Conservation (phyloP, 2,888 invertebrate species). For the Drosophila mimetica region DNA sequence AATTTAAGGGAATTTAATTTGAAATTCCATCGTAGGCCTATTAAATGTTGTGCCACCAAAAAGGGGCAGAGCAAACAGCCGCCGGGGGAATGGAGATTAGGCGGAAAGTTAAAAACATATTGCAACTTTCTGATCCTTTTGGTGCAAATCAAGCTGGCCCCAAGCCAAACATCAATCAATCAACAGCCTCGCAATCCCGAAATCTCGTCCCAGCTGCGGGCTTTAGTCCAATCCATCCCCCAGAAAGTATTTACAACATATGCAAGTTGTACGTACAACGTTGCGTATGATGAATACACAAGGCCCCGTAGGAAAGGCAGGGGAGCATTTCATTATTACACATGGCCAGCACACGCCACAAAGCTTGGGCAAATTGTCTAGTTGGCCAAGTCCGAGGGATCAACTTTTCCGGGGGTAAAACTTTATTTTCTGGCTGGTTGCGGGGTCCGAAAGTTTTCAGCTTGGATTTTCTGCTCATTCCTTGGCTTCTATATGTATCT, state of each 20-base stretch:
- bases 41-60: slow-evolving; percentile 54
- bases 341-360: slow-evolving; percentile 53
- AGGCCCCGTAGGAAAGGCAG: slow-evolving; percentile 18
- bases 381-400: slow-evolving; percentile 61
- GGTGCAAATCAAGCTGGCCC: slow-evolving; percentile 59
- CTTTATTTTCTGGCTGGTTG: slow-evolving; percentile 53
- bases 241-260: slow-evolving; percentile 73
- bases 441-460: slow-evolving; percentile 51
- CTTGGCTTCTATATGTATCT: slow-evolving; percentile 3
- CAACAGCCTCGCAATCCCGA: slow-evolving; percentile 47
- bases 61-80: slow-evolving; percentile 42
- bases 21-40: slow-evolving; percentile 47
- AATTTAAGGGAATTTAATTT: slow-evolving; percentile 70
- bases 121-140: slow-evolving; percentile 70
- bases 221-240: slow-evolving; percentile 8
- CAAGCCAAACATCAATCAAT: slow-evolving; percentile 72
- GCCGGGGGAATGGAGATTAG: not conserved
- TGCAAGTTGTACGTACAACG: slow-evolving; percentile 68
- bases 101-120: slow-evolving; percentile 58
- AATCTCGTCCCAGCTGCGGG: slow-evolving; percentile 51
- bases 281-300: slow-evolving; percentile 69
- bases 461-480: slow-evolving; percentile 49
- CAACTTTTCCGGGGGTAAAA: slow-evolving; percentile 62
- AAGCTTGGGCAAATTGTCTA: slow-evolving; percentile 55
- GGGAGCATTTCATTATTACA: slow-evolving; percentile 68